Evolutionary conservation across 2,797 vertebrate genomes (phyloP), one percentile per base, ranked within the genome.

Genomic region (Erithacus rubecula): DNA sequence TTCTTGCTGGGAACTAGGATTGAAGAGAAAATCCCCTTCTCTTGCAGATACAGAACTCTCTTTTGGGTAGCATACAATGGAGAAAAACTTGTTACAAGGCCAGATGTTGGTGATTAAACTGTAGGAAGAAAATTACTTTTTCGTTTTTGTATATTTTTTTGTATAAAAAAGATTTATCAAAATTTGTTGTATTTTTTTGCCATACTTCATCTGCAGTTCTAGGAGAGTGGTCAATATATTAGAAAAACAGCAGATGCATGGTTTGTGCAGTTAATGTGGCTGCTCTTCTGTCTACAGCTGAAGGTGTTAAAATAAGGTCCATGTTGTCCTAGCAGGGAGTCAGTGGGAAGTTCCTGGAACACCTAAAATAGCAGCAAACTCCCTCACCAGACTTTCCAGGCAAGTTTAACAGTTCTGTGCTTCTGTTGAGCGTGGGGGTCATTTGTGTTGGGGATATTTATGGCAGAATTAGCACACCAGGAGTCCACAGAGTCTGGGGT

Each of bases 1-100:
- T 69, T 83, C 94, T 95, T 97, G 81, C 95, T 93, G 91, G 55
- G 79, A 95, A 15, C 59, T 30, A 36, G 53, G 52, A 62, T 52
- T 95, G 93, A 93, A 95, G 58, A 58, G 41, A 91, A 91, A 80
- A 87, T 21, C 26, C 39, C 36, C 63, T 41, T 71, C 41, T 39
- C 20, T 52, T 77, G 55, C 65, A 89, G 81, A 60, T 47, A 52
- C 23, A 60, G 63, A 93, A 36, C 36, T 72, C 39, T 75, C 70
- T 93, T 52, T 87, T 68, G 70, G 52, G 76, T 72, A 74, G 78
- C 52, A 11, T 10, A 46, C 49, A 81, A 77, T 55, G 52, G 71
- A 91, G 43, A 53, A 43, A 53, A 84, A 39, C 10, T 36, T 79
- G 72, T 46, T 83, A 15, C 47, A 84, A n/a, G 72, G n/a, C 39